phyloP scores from a whole-genome alignment of 2,797 vertebrate genomes.

The Zenarchopterus dispar region DNA sequence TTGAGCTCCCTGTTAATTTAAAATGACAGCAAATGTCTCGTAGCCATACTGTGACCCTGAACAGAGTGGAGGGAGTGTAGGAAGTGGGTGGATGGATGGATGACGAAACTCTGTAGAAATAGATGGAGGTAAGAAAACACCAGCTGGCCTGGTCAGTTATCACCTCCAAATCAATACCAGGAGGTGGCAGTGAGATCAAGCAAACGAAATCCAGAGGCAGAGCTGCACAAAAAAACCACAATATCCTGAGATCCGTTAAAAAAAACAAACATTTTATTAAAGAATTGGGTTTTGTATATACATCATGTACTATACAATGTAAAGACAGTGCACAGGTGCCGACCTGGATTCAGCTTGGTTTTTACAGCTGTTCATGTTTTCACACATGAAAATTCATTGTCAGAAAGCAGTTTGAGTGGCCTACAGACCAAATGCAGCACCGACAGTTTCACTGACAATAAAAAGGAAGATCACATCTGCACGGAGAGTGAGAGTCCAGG shows the following conservation, averaged over 20 bases:
- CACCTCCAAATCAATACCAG: not conserved
- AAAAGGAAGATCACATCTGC: not conserved
- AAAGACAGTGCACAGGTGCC: constrained; percentile 17
- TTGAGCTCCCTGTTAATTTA: no score
- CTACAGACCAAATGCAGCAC: constrained; percentile 40
- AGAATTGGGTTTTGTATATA: constrained; percentile 69
- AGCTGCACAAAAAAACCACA: no score
- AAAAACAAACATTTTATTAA: constrained; percentile 73
- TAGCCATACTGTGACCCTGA: no score
- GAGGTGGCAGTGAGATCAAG: not conserved
- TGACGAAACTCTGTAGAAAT: no score
- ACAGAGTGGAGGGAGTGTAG: no score
- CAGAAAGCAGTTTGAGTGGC: constrained; percentile 28
- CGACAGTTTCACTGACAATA: constrained; percentile 23
- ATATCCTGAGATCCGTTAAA: constrained; percentile 4
- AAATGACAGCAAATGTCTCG: no score
- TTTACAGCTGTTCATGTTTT: no score
- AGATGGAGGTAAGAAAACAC: no score
- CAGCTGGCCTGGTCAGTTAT: no score
- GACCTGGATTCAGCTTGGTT: constrained; percentile 26
- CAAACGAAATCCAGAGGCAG: not conserved
- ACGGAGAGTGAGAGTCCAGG: no score
- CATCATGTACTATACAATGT: constrained; percentile 67
- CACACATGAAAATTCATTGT: constrained; percentile 2
- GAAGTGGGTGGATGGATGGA: no score